These are phyloP conservation scores for Nesometra sesokonis DNA, from an alignment of 35 echinoderm and acorn worm species.

Conservation along the genomic window DNA sequence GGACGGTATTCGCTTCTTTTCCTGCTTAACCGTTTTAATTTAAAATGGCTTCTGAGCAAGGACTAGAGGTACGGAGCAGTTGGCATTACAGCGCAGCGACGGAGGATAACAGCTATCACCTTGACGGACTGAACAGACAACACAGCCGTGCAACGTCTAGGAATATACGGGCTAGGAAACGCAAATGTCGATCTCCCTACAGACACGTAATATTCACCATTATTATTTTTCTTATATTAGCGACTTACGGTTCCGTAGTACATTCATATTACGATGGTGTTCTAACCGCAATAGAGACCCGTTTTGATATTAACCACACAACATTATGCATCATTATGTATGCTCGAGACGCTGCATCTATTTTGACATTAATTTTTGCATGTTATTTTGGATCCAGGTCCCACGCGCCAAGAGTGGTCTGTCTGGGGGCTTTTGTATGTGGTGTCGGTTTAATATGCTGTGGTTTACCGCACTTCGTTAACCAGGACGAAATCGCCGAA, in stretches of 20 bases:
- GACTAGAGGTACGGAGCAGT: neutral
- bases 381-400: neutral
- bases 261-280: neutral
- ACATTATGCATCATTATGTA: neutral
- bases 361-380: neutral
- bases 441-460: neutral
- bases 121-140: neutral
- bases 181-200: neutral
- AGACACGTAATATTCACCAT: neutral
- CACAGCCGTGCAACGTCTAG: neutral
- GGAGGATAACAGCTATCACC: neutral
- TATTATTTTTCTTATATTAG: neutral
- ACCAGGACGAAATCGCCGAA: neutral
- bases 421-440: neutral
- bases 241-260: neutral
- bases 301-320: neutral
- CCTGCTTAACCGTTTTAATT: neutral
- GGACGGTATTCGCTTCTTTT: neutral
- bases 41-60: neutral
- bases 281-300: neutral
- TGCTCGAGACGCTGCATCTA: neutral
- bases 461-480: neutral
- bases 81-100: neutral
- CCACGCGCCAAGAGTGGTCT: neutral
- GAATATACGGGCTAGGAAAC: neutral